Percentiles rank a stretch among this genome's conserved stretches.
Conservation (phyloP, 2,888 invertebrate genomes). For the Cerceris ruficornis region DNA sequence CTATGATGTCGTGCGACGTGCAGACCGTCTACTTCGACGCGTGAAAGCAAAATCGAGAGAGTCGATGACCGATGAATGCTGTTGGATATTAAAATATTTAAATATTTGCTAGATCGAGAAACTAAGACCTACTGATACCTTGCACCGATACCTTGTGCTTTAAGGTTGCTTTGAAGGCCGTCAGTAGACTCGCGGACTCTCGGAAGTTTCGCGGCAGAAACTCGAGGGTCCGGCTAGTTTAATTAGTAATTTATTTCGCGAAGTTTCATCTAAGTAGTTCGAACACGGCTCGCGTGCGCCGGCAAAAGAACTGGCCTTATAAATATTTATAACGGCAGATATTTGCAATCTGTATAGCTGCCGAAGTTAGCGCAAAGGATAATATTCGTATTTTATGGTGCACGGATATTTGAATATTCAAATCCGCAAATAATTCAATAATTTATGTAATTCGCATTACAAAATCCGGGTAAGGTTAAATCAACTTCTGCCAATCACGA, state of each 20-base stretch:
- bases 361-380: slow-evolving; percentile 6
- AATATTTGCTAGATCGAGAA: too few species aligned
- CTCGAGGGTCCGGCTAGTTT: slow-evolving; percentile 23
- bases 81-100: too few species aligned
- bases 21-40: too few species aligned
- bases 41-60: too few species aligned
- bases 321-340: slow-evolving; percentile 28
- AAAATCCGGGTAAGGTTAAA: too few species aligned
- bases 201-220: slow-evolving; percentile 1
- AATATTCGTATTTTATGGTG: slow-evolving; percentile 9
- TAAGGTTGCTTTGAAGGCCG: not conserved
- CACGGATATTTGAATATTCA: too few species aligned
- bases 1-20: too few species aligned
- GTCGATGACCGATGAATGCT: too few species aligned
- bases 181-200: not conserved
- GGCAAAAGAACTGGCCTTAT: slow-evolving; percentile 11
- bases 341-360: slow-evolving; percentile 1
- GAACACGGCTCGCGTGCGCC: slow-evolving; percentile 12
- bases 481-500: too few species aligned
- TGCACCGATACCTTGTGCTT: not conserved
- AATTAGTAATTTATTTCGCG: slow-evolving; percentile 36
- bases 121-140: too few species aligned
- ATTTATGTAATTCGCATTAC: too few species aligned
- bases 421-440: too few species aligned
- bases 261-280: slow-evolving; percentile 11